Evolutionary conservation across 2,888 invertebrate species (phyloP), one percentile per base, ranked within the genome.

Genomic region (Tetrapedia diversipes): DNA sequence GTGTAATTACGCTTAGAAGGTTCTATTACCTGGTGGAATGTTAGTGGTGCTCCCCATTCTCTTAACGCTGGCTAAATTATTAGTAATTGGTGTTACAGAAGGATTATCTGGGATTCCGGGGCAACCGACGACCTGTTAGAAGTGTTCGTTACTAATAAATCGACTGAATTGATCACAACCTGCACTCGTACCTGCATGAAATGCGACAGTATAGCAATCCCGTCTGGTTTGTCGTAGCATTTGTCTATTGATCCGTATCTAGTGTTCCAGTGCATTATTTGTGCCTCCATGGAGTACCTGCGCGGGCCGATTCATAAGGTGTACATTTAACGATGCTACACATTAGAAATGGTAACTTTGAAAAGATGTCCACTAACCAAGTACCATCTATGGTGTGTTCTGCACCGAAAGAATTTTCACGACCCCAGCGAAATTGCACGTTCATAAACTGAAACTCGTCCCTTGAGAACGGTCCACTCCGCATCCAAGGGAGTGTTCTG

Each of bases 211-310:
- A 89, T 73, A 22, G 85, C 84, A 16, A 90, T 66, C 56, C 89
- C 90, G 63, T 90, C 89, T 47, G 77, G 79, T 53, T 89, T 86
- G n/a, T 88, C 86, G 27, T 84, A 74, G 59, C 88, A 88, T 37
- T 86, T 87, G 4, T 88, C 84, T 27, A 87, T 80, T 1, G 80
- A 75, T 16, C 69, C 74, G 56, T 90, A 90, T 60, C 87, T 88
- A 63, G 83, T 85, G 69, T 90, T 90, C 87, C 88, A 88, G 72
- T 90, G 90, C 39, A 88, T 84, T n/a, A 83, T 63, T 45, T 90
- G 90, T 0, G 89, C 88, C 67, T 90, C 90, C 89, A 90, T 88
- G 0, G 90, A 88, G 69, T 84, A 90, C 87, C 90, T 90, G 47
- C 4, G 14, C 8, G 19, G 1, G 34, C 24, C 7, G 19, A 16